Percentiles rank a stretch among this genome's conserved stretches.
These are phyloP conservation scores for Hystrix cristata DNA, from an alignment of 2,113 vertebrate species.

Conservation along the genomic window DNA sequence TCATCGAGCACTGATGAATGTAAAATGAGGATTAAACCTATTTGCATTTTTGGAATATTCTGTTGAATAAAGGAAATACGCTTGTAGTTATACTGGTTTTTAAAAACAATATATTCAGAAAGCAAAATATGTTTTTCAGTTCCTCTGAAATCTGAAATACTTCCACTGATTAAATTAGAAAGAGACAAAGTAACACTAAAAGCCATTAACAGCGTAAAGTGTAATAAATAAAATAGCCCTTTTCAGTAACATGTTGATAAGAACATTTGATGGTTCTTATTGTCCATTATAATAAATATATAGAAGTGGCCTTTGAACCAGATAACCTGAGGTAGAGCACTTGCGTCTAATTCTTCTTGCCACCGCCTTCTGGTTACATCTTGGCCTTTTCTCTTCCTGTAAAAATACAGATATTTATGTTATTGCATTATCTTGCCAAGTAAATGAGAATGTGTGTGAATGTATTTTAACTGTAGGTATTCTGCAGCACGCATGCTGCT, in stretches of 20 bases:
- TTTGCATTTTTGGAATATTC: neutral
- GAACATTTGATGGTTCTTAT: constrained; percentile 15
- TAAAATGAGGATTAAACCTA: constrained; percentile 28
- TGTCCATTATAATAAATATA: constrained; percentile 57
- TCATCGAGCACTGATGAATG: neutral
- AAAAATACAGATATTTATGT: constrained; percentile 71
- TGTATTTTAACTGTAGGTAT: constrained; percentile 22
- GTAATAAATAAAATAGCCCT: neutral
- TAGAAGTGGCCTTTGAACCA: constrained; percentile 62
- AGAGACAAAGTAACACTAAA: neutral
- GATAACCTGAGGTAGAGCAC: constrained; percentile 67
- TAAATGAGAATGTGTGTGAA: neutral
- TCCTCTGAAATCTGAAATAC: constrained; percentile 31
- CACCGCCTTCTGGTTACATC: constrained; percentile 45
- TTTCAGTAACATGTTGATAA: neutral
- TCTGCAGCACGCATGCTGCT: neutral
- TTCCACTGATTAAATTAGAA: constrained; percentile 17
- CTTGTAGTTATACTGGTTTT: neutral
- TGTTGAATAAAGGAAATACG: constrained; percentile 20
- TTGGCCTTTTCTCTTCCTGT: constrained; percentile 71
- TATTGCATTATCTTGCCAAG: constrained; percentile 54
- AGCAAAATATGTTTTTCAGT: neutral
- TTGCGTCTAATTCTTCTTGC: constrained; percentile 53
- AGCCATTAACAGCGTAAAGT: neutral
- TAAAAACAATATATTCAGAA: neutral